Percentiles rank a stretch among this genome's conserved stretches.
phyloP scores from a whole-genome alignment of 2,113 vertebrate species.

The Pavo muticus region DNA sequence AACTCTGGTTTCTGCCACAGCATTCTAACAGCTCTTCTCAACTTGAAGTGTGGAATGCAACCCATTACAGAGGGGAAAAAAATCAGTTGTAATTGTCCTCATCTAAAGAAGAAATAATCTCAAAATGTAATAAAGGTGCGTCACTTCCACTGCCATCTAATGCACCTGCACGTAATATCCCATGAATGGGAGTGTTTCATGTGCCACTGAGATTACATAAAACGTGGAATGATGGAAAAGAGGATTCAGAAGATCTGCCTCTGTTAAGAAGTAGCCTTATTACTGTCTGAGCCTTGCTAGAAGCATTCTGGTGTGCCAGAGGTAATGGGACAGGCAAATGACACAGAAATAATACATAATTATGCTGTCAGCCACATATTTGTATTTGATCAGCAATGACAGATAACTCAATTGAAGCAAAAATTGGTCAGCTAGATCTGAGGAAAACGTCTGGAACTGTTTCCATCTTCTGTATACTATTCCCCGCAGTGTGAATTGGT shows the following conservation, averaged over 20 bases:
- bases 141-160: background rate
- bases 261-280: background rate
- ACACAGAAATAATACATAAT: background rate
- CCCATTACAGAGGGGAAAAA: background rate
- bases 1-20: background rate
- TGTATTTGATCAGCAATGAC: background rate
- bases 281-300: background rate
- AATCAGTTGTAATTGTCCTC: background rate
- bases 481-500: background rate
- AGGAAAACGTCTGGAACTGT: background rate
- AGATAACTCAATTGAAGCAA: background rate
- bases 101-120: background rate
- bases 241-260: background rate
- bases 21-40: background rate
- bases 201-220: background rate
- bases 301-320: background rate
- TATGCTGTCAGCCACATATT: background rate
- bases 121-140: background rate
- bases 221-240: background rate
- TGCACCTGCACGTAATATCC: background rate
- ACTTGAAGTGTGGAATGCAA: background rate
- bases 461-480: background rate
- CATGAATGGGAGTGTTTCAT: rapidly evolving
- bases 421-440: background rate
- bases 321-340: background rate